A percentile compares a stretch with the other conserved stretches of the same genome.
Evolutionary conservation across 2,113 vertebrate species (phyloP).

Genomic region (Colistium nudipinnis): DNA sequence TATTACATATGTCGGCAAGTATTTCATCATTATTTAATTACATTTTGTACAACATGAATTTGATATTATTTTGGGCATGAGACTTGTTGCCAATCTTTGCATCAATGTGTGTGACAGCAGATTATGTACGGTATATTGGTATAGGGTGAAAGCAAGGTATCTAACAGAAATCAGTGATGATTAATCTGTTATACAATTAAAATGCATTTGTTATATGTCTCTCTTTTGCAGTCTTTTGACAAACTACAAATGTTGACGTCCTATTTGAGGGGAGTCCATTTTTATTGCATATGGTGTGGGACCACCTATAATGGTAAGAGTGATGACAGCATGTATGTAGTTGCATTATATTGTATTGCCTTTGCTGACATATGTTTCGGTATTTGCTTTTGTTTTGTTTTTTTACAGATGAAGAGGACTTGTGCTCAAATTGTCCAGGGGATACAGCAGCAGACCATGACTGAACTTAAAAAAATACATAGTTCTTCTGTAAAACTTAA

Average conservation of each 20-base stretch:
- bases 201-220: background rate
- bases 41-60: background rate
- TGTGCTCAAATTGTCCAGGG: slow-evolving; percentile 91
- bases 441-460: slow-evolving; percentile 91
- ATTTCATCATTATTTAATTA: background rate
- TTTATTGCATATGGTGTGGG: slow-evolving; percentile 98
- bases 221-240: slow-evolving; percentile 83
- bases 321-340: background rate
- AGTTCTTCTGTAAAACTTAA: background rate
- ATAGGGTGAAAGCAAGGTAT: background rate
- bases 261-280: slow-evolving; percentile 89
- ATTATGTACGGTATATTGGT: background rate
- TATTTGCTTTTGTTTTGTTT: background rate
- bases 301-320: slow-evolving; percentile 90
- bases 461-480: slow-evolving; percentile 27
- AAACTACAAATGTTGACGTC: slow-evolving; percentile 90
- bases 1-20: background rate
- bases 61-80: background rate
- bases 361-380: background rate
- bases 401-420: slow-evolving; percentile 87
- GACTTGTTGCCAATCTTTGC: background rate
- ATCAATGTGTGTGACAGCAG: background rate
- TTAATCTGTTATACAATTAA: background rate
- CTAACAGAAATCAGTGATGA: background rate
- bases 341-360: background rate